Conservation (phyloP, 2,113 vertebrate genomes). For the Misgurnus anguillicaudatus region DNA sequence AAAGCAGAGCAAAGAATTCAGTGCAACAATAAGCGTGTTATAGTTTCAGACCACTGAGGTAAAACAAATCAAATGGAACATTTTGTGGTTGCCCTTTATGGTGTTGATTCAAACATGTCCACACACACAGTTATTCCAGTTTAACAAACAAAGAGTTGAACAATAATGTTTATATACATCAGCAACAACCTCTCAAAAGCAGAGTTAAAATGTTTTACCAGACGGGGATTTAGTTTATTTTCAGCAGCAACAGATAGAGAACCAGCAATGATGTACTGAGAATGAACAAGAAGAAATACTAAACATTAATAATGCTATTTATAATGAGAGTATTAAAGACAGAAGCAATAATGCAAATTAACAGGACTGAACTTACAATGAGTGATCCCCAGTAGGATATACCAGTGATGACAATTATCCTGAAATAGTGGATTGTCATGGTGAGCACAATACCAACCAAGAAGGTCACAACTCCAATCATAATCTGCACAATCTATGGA, state of each 20-base stretch:
- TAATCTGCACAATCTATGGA: slow-evolving; percentile 47
- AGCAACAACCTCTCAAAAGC: no score
- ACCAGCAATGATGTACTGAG: slow-evolving; percentile 45
- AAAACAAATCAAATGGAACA: no score
- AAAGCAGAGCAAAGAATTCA: background rate
- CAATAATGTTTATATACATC: no score
- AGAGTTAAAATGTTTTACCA: background rate
- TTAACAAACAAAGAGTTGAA: no score
- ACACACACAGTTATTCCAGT: no score
- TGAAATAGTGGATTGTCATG: accelerated
- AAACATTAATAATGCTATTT: background rate
- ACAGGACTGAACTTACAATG: slow-evolving; percentile 29
- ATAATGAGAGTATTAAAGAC: background rate
- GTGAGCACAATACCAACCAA: slow-evolving; percentile 9
- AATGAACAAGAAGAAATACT: background rate
- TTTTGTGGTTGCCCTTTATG: no score
- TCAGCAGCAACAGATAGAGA: slow-evolving; percentile 23
- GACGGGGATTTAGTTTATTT: slow-evolving; percentile 8
- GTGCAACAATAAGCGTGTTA: background rate
- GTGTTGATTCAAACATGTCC: no score
- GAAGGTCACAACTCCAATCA: slow-evolving; percentile 6
- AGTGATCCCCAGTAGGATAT: slow-evolving; percentile 10
- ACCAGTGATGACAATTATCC: background rate
- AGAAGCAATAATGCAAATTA: background rate
- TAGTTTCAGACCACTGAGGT: no score